phyloP scores from a whole-genome alignment of 2,113 vertebrate genomes.

The Nycticorax nycticorax region DNA sequence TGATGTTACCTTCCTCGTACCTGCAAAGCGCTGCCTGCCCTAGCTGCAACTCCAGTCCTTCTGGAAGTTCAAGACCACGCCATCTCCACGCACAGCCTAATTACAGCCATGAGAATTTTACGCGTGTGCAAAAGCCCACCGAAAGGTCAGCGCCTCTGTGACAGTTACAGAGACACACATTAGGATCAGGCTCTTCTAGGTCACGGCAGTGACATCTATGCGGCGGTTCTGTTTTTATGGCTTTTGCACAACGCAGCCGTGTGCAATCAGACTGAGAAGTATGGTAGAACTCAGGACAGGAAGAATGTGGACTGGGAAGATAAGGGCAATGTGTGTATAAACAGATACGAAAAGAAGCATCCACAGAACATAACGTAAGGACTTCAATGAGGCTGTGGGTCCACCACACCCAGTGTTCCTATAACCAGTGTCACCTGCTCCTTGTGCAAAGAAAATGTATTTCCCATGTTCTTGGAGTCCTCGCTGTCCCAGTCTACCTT shows the following conservation, averaged over 20 bases:
- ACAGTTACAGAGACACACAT: not conserved
- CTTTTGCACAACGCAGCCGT: not conserved
- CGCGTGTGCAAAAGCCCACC: not conserved
- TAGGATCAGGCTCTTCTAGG: not conserved
- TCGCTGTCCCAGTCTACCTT: not conserved
- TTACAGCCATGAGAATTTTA: not conserved
- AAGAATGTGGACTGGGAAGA: not conserved
- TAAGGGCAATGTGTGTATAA: not conserved
- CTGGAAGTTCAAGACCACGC: fast-evolving
- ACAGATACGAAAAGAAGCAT: not conserved
- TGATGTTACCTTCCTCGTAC: not conserved
- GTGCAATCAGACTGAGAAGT: not conserved
- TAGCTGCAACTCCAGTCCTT: not conserved
- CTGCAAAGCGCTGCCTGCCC: not conserved
- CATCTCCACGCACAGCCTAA: not conserved
- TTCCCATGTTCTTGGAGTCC: not conserved
- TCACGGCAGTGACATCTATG: not conserved
- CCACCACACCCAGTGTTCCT: not conserved
- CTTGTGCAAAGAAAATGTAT: not conserved
- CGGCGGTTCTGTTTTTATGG: not conserved
- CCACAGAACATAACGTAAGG: not conserved
- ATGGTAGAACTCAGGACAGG: not conserved
- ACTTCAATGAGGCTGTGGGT: not conserved
- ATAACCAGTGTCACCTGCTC: not conserved
- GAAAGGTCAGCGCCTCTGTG: not conserved